A percentile compares a stretch with the other conserved stretches of the same genome.
These are phyloP conservation scores for Dascyllus trimaculatus DNA, from an alignment of 2,113 vertebrate genomes.

Conservation along the genomic window DNA sequence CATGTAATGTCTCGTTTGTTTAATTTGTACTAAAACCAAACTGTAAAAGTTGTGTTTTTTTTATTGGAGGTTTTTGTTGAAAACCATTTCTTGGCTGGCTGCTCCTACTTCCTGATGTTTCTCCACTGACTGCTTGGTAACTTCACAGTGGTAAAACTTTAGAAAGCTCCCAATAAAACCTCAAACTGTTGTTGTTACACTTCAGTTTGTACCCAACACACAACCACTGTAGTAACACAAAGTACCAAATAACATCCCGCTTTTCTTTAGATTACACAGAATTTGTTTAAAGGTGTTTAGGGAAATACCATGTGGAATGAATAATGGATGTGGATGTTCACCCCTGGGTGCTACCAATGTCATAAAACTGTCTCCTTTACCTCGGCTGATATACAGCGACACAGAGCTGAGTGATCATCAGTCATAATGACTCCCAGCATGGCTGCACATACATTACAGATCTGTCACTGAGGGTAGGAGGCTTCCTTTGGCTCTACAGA, in stretches of 20 bases:
- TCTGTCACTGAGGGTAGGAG: not conserved
- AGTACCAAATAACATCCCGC: not conserved
- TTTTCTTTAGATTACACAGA: not conserved
- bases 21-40: too few relatives aligned
- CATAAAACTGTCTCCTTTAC: conserved; percentile 9
- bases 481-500: not conserved
- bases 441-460: conserved; percentile 5
- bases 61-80: too few relatives aligned
- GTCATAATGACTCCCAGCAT: conserved; percentile 3
- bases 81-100: too few relatives aligned
- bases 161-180: not conserved
- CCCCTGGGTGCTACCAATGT: conserved; percentile 7
- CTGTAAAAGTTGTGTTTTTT: too few relatives aligned
- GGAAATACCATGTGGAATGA: not conserved
- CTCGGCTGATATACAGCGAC: not conserved
- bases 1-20: too few relatives aligned
- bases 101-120: too few relatives aligned
- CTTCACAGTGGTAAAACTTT: too few relatives aligned
- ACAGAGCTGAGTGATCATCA: conserved; percentile 6
- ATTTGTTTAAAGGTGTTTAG: not conserved
- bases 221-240: not conserved
- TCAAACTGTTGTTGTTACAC: not conserved
- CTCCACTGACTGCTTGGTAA: too few relatives aligned
- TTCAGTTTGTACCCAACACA: not conserved
- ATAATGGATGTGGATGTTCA: not conserved